Evolutionary conservation across 2,888 invertebrate species (phyloP), one percentile per base, ranked within the genome.

Genomic region (Chrysolina americana): DNA sequence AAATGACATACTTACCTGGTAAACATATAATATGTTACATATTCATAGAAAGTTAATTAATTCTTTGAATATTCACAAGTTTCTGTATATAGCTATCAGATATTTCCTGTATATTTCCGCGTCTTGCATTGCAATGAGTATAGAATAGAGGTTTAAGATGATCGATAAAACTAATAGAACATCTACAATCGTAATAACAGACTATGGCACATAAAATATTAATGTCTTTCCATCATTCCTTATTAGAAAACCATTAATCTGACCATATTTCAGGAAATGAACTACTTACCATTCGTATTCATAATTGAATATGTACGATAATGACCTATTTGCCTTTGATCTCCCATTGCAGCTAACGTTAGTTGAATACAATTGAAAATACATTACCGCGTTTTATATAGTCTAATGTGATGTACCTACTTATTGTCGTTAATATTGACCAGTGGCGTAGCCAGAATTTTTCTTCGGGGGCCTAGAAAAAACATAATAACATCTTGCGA

Each of bases 361-460:
- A 53, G 53, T 21, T 23, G 53, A 53, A 75, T 75, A 70, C 73
- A 76, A 76, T 73, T 70, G 76, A 70, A 76, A 73, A 76, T 76
- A 70, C 73, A 76, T n/a, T n/a, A 76, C 63, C 64, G 44, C 62
- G 44, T 68, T 73, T 76, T 76, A 70, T 70, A 62, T 70, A 63
- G 68, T 69, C 47, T 44, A 70, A 68, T 73, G 70, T 56, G 70
- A 41, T 73, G 41, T 73, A 70, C 70, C 13, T 59, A 6, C 1
- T 50, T 28, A 23, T 59, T 1, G n/a, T n/a, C n/a, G n/a, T n/a
- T n/a, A n/a, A n/a, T n/a, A n/a, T n/a, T n/a, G n/a, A n/a, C n/a
- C n/a, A n/a, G n/a, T n/a, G n/a, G n/a, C n/a, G n/a, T n/a, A n/a
- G n/a, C n/a, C n/a, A n/a, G n/a, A n/a, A n/a, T n/a, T n/a, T n/a